Evolutionary conservation across 2,888 invertebrate genomes (phyloP).

Genomic region (Tachina grossa): DNA sequence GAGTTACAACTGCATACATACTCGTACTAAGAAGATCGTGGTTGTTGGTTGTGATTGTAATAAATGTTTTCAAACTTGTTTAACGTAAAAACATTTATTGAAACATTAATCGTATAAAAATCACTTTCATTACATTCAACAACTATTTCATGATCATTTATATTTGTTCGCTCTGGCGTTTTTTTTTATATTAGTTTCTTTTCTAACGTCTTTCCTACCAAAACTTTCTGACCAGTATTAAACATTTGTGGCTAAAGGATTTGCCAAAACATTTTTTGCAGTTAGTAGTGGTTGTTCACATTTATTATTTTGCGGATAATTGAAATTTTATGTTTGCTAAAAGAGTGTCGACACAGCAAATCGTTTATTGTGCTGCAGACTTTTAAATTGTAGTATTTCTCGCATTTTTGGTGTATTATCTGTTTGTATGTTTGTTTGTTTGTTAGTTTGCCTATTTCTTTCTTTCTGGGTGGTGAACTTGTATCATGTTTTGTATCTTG

Average conservation of each 20-base stretch:
- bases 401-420: conserved; percentile 1
- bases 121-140: conserved; percentile 77
- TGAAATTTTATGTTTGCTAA: conserved; percentile 79
- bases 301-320: conserved; percentile 75
- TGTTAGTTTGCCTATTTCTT: neutral
- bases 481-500: conserved; percentile 61
- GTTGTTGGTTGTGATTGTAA: conserved; percentile 60
- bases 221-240: conserved; percentile 32
- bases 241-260: conserved; percentile 34
- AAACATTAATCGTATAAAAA: conserved; percentile 80
- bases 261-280: conserved; percentile 43
- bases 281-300: conserved; percentile 50
- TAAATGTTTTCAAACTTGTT: conserved; percentile 69
- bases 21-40: conserved; percentile 24
- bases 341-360: conserved; percentile 69
- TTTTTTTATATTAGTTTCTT: neutral
- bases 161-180: conserved; percentile 55
- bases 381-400: conserved; percentile 14
- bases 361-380: conserved; percentile 54
- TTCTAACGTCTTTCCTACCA: conserved; percentile 15
- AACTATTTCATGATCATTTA: conserved; percentile 76
- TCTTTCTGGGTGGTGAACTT: conserved; percentile 61
- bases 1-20: neutral
- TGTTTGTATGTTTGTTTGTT: neutral
- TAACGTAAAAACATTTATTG: conserved; percentile 79